Base-by-base conservation (phyloP, 2,113 vertebrate species). In the Ptychochromis oligacanthus region DNA sequence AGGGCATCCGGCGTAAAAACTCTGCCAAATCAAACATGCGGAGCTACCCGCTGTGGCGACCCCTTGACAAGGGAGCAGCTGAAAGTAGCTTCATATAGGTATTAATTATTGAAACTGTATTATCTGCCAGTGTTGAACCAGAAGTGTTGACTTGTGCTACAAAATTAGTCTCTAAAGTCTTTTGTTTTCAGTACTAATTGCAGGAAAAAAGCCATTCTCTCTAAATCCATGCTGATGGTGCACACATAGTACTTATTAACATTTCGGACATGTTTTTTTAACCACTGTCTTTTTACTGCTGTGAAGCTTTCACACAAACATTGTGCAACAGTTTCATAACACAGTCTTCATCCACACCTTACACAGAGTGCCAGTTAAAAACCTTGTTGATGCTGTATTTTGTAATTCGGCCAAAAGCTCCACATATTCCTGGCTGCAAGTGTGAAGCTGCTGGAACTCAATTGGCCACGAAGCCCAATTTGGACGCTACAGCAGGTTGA, bases 371-470 rank as follows among this genome's bases (percentile, higher is more conserved):
- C 6, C 1, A 36, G 55, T 10, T 36, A 6, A 55, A 22, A 65
- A 46, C 22, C 12, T 24, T 46, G 20, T 28, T 83, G 79, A 82
- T 58, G 24, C 18, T 57, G 75, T 46, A 8, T 36, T 74, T 62
- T 64, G 58, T 55, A 28, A 7, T 26, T 61, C 43, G 36, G 80
- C 80, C 59, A 79, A 80, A 43, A 26, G 54, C 36, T 72, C 9
- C 15, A 80, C 52, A 75, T 80, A 57, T 56, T 75, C 74, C 58
- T 52, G 75, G 56, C 64, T 56, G 26, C 12, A 28, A 65, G 34
- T 77, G 57, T 56, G 57, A 65, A 72, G 13, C 46, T 77, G 70
- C 79, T 49, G 24, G 7, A 52, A 38, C 34, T 79, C 18, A 28
- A 65, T 77, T 72, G 60, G 57, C 36, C 54, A 58, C 7, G 2